phyloP scores from a whole-genome alignment of 1,140 invertebrate species.

The Penaeus vannamei region DNA sequence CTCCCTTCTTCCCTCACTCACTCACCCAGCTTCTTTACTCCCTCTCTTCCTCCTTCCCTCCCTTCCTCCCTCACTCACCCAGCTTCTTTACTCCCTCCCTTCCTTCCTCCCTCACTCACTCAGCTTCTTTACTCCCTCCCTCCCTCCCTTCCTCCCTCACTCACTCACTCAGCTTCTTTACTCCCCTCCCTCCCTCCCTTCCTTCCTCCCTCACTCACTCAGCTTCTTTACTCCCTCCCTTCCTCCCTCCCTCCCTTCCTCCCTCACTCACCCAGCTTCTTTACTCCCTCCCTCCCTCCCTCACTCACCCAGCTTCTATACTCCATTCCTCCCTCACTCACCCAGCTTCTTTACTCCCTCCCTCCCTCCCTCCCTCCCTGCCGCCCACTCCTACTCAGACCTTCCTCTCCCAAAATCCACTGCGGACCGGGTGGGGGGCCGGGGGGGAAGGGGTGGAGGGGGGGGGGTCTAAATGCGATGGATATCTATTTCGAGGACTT shows the following conservation, averaged over 20 bases:
- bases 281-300: neutral
- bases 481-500: conserved; percentile 65
- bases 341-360: neutral
- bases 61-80: too few relatives aligned
- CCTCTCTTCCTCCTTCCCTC: too few relatives aligned
- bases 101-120: neutral
- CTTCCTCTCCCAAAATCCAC: conserved; percentile 37
- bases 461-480: conserved; percentile 62
- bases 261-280: too few relatives aligned
- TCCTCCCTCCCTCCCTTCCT: too few relatives aligned
- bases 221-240: neutral
- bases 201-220: conserved; percentile 2
- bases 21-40: too few relatives aligned
- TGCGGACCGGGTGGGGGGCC: neutral
- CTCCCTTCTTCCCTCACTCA: too few relatives aligned
- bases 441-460: neutral
- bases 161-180: neutral
- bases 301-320: neutral
- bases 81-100: neutral
- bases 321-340: neutral
- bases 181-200: neutral
- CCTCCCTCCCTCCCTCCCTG: too few relatives aligned
- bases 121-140: neutral
- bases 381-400: neutral
- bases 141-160: too few relatives aligned